These are phyloP conservation scores for Cerastoderma edule DNA, from an alignment of 2,888 invertebrate genomes.

Conservation along the genomic window DNA sequence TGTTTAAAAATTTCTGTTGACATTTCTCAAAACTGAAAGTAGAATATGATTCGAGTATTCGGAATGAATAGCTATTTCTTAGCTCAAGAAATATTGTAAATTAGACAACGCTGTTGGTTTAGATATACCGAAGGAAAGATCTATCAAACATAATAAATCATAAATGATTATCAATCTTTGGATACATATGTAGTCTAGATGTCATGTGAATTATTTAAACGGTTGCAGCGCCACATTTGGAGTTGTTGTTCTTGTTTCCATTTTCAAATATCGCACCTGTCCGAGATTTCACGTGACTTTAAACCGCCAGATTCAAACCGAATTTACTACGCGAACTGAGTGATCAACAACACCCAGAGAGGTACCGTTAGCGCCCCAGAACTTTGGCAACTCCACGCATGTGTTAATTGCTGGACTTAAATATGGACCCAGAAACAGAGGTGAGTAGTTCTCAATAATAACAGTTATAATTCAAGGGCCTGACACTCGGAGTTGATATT, in stretches of 20 bases:
- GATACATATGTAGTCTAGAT: background rate
- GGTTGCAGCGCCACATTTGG: background rate
- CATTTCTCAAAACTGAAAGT: too few relatives aligned
- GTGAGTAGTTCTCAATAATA: constrained; percentile 58
- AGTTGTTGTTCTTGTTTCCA: background rate
- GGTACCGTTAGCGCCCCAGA: background rate
- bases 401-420: constrained; percentile 7
- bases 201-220: background rate
- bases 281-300: constrained; percentile 67
- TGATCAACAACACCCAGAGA: too few relatives aligned
- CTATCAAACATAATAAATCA: background rate
- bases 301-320: constrained; percentile 78
- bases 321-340: constrained; percentile 12
- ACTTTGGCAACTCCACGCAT: background rate
- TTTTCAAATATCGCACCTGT: background rate
- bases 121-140: too few relatives aligned
- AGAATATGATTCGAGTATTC: too few relatives aligned
- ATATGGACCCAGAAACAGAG: constrained; percentile 73
- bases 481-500: too few relatives aligned
- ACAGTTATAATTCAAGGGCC: too few relatives aligned
- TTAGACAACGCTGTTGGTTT: too few relatives aligned
- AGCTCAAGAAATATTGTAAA: too few relatives aligned
- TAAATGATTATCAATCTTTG: background rate
- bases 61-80: too few relatives aligned
- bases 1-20: too few relatives aligned